phyloP scores from a whole-genome alignment of 2,888 invertebrate genomes.

The Drosophila vallismaia region DNA sequence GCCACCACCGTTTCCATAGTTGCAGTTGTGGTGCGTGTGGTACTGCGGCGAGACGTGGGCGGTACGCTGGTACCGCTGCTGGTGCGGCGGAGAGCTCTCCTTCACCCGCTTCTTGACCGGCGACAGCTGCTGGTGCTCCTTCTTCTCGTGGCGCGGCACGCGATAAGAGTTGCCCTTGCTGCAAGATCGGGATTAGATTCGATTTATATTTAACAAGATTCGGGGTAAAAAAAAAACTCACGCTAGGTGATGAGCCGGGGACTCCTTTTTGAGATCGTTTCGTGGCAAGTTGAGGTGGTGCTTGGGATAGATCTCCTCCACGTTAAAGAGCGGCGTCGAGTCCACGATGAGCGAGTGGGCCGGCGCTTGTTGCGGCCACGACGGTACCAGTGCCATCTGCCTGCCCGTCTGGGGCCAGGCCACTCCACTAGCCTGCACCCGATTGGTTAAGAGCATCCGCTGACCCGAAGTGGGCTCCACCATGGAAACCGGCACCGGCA shows the following conservation, averaged over 20 bases:
- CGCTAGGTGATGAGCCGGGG: slow-evolving; percentile 85
- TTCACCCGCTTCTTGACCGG: slow-evolving; percentile 99
- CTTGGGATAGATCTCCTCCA: slow-evolving; percentile 85
- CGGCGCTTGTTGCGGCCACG: slow-evolving; percentile 92
- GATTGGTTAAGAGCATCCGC: slow-evolving; percentile 89
- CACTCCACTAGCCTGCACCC: slow-evolving; percentile 84
- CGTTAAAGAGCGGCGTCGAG: slow-evolving; percentile 89
- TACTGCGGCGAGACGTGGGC: slow-evolving; percentile 84
- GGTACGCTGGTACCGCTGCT: slow-evolving; percentile 83
- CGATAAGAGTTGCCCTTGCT: slow-evolving; percentile 84
- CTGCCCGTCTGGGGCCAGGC: slow-evolving; percentile 85
- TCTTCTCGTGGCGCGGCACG: slow-evolving; percentile 88
- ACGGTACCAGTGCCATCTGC: slow-evolving; percentile 92
- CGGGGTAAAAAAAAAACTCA: slow-evolving; percentile 60
- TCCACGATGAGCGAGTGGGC: slow-evolving; percentile 90
- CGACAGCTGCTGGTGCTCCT: slow-evolving; percentile 94
- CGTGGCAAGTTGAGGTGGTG: slow-evolving; percentile 87
- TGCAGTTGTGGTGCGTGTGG: slow-evolving; percentile 83
- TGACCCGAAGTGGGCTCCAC: slow-evolving; percentile 93
- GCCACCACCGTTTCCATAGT: slow-evolving; percentile 71
- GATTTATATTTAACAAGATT: background rate
- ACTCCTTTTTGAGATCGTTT: slow-evolving; percentile 86
- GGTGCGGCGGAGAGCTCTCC: slow-evolving; percentile 95
- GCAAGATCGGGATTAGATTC: slow-evolving; percentile 2
- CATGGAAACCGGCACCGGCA: slow-evolving; percentile 92